phyloP scores from a whole-genome alignment of 2,113 vertebrate genomes.

The Pavo muticus region DNA sequence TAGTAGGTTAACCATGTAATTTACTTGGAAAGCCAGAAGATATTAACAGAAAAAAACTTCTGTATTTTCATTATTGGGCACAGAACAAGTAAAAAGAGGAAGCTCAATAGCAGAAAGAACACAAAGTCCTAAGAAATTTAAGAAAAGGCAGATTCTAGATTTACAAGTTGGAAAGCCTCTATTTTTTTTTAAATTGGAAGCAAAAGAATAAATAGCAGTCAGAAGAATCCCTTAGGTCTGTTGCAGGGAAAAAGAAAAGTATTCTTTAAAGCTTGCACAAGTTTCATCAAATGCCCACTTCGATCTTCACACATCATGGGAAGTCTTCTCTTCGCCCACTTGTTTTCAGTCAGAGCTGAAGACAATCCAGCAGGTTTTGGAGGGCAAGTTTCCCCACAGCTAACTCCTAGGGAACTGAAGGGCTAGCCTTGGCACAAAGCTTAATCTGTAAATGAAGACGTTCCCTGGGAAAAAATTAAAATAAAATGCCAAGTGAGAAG shows the following conservation, averaged over 20 bases:
- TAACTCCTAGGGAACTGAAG: neutral
- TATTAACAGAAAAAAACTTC: neutral
- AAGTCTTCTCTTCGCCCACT: conserved; percentile 1
- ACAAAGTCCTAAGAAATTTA: neutral
- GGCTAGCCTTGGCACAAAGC: neutral
- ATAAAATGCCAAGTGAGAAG: neutral
- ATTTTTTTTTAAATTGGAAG: neutral
- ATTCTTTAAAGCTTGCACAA: neutral
- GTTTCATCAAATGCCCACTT: neutral
- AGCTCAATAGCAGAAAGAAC: neutral
- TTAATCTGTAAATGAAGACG: neutral
- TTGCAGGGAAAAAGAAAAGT: neutral
- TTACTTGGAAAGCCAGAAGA: neutral
- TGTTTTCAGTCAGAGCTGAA: neutral
- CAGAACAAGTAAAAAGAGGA: neutral
- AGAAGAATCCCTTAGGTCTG: neutral
- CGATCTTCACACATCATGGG: neutral
- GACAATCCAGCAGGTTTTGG: neutral
- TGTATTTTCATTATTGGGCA: neutral
- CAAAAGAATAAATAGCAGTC: neutral
- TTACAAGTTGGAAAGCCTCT: neutral
- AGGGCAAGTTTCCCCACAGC: neutral
- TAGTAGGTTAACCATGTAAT: neutral
- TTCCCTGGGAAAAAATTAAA: neutral
- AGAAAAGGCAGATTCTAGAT: neutral